Percentiles rank a stretch among this genome's conserved stretches.
Conservation (phyloP, 2,888 invertebrate genomes). For the Choreutis nemorana region DNA sequence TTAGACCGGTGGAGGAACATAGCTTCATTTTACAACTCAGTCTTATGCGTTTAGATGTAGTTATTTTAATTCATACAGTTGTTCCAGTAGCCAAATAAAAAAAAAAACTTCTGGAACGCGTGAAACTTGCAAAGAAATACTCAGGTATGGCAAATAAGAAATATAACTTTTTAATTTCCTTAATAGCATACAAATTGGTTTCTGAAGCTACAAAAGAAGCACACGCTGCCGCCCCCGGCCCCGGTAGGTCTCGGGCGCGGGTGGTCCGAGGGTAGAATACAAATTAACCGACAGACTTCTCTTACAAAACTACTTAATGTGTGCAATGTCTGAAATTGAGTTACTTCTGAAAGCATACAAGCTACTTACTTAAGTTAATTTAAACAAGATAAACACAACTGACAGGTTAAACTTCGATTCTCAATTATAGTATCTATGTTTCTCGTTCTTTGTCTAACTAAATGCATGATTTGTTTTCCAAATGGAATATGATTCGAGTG, state of each 20-base stretch:
- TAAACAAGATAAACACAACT: too few relatives aligned
- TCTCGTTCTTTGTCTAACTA: too few relatives aligned
- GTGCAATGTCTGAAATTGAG: constrained; percentile 42
- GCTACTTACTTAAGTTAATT: constrained; percentile 5
- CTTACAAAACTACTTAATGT: constrained; percentile 47
- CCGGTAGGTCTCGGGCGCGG: constrained; percentile 27
- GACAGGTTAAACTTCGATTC: too few relatives aligned
- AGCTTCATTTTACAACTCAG: too few relatives aligned
- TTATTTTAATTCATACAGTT: constrained; percentile 21
- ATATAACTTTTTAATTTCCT: constrained; percentile 59
- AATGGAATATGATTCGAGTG: too few relatives aligned
- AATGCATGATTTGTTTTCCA: too few relatives aligned
- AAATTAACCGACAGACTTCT: constrained; percentile 50
- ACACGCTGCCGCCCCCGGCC: constrained; percentile 35
- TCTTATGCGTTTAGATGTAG: too few relatives aligned
- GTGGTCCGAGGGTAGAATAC: constrained; percentile 47
- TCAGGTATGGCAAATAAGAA: too few relatives aligned
- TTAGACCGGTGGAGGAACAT: too few relatives aligned
- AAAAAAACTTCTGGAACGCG: background rate
- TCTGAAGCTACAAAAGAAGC: constrained; percentile 53
- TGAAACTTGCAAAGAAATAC: constrained; percentile 3
- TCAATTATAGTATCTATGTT: too few relatives aligned
- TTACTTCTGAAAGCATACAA: constrained; percentile 27
- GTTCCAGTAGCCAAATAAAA: constrained; percentile 7
- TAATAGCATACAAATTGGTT: constrained; percentile 58